Evolutionary conservation across 1,140 invertebrate species (phyloP), one percentile per base, ranked within the genome.

Genomic region (Drosophila obscura): DNA sequence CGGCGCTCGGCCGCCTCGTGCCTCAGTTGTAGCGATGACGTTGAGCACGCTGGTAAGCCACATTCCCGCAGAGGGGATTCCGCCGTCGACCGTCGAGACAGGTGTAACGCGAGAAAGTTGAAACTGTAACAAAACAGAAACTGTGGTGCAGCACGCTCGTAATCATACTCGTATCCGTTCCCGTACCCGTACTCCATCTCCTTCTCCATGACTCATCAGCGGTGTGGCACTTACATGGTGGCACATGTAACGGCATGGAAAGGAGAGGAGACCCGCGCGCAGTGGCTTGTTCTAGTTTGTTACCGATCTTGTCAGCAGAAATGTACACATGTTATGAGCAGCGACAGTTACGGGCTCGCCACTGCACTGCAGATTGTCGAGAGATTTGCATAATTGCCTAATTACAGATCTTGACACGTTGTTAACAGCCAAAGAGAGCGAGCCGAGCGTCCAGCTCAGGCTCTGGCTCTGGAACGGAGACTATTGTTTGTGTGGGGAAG

Each of bases 71-170:
- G 16, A 22, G 39, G 24, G n/a, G 9, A 57, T 39, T 41, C 49
- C 26, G 31, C n/a, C 15, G 41, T 28, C 16, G 6, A 19, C 2
- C 15, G 51, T 39, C 35, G 35, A 13, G 65, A 13, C 67, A 69
- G 65, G 67, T 71, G 67, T 50, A 71, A 15, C 43, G 64, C 35
- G 67, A 71, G 67, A 71, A 71, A 71, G 67, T 71, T 71, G 35
- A 58, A 71, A 58, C 65, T 69, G 52, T 71, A 69, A 68, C 66
- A 69, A 35, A n/a, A 51, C 16, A n/a, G 22, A 43, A 22, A 15
- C 11, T 28, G 64, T 19, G 44, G 26, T 51, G 28, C 60, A 52
- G 8, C 16, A 24, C 35, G 35, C 35, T 39, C 35, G 35, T 13
- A 39, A 39, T 39, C 35, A 8, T 13, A 39, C 11, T 39, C 35